phyloP scores from a whole-genome alignment of 1,140 invertebrate genomes.

The Conus ventricosus region DNA sequence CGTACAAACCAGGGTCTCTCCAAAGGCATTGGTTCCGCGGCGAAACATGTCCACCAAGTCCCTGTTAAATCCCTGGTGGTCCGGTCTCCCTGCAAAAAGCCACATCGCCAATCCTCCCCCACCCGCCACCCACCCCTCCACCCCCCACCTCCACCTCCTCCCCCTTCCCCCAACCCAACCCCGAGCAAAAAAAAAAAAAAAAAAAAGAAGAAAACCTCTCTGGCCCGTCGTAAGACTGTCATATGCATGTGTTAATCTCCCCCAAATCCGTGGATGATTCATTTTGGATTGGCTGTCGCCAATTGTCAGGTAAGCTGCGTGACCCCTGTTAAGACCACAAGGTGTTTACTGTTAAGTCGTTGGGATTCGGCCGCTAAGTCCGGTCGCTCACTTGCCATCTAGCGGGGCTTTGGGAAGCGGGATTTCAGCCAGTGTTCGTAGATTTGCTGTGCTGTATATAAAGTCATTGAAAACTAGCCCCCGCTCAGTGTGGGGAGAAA shows the following conservation, averaged over 20 bases:
- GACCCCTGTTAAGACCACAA: background rate
- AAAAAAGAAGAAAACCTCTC: too few relatives aligned
- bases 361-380: background rate
- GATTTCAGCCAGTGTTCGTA: background rate
- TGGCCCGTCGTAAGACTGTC: background rate
- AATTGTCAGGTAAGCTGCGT: background rate
- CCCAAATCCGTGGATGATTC: background rate
- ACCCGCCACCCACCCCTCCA: too few relatives aligned
- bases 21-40: too few relatives aligned
- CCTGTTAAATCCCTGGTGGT: too few relatives aligned
- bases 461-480: background rate
- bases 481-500: background rate
- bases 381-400: background rate
- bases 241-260: conserved; percentile 4
- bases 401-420: background rate
- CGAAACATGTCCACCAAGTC: too few relatives aligned
- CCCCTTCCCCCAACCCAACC: too few relatives aligned
- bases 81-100: too few relatives aligned
- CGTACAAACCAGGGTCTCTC: too few relatives aligned
- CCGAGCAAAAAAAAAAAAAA: too few relatives aligned
- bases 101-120: too few relatives aligned
- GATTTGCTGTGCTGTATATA: background rate
- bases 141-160: too few relatives aligned
- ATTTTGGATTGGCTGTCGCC: background rate
- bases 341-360: background rate